These are phyloP conservation scores for Nixonia krombeini DNA, from an alignment of 1,140 invertebrate species.

Conservation along the genomic window DNA sequence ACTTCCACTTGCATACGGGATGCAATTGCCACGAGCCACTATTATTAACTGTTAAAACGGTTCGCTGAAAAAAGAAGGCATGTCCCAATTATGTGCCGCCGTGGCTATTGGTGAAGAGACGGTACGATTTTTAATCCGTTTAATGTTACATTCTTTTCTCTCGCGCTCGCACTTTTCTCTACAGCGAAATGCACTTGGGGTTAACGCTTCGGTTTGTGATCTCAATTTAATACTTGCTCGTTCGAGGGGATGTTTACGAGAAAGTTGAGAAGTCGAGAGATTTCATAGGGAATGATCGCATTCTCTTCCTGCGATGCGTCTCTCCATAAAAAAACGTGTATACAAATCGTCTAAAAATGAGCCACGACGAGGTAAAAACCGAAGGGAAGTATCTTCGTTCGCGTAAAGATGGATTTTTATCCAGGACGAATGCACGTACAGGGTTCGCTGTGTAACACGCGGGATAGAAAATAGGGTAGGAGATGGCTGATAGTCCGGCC, in stretches of 20 bases:
- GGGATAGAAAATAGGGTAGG: slow-evolving; percentile 19
- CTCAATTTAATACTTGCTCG: too few species aligned
- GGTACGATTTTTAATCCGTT: background rate
- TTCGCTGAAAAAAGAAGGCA: background rate
- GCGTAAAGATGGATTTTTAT: slow-evolving; percentile 5
- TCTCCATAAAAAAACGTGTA: background rate
- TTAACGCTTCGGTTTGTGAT: too few species aligned
- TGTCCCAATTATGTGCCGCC: background rate
- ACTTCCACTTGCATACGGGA: slow-evolving; percentile 3
- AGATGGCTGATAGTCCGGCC: slow-evolving; percentile 17
- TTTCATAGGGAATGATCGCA: too few species aligned
- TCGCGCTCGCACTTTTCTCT: background rate
- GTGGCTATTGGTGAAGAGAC: background rate
- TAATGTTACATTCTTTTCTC: background rate
- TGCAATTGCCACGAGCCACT: background rate
- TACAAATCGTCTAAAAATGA: slow-evolving; percentile 6
- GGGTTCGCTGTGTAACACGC: background rate
- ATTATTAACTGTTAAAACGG: background rate
- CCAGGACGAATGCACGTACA: background rate
- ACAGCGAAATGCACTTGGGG: too few species aligned
- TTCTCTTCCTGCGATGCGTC: background rate
- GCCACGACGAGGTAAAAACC: background rate
- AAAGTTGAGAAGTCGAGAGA: too few species aligned
- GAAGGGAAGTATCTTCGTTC: slow-evolving; percentile 5
- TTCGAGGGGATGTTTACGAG: too few species aligned